Percentiles rank a stretch among this genome's conserved stretches.
phyloP scores from a whole-genome alignment of 2,797 vertebrate genomes.

The Eupleurogrammus muticus region DNA sequence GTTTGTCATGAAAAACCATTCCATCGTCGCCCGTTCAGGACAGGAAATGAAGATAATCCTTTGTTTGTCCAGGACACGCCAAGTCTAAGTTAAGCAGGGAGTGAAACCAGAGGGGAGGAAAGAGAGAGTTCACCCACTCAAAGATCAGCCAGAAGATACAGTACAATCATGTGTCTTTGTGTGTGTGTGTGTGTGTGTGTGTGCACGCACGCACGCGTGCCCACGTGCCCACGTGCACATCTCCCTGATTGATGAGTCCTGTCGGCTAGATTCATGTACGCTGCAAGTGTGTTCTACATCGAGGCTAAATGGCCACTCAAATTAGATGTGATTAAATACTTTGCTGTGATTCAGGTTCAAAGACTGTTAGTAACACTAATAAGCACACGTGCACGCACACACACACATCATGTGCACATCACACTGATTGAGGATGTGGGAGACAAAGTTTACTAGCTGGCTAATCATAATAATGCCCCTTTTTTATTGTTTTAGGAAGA shows the following conservation, averaged over 20 bases:
- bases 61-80: constrained; percentile 66
- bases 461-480: constrained; percentile 81
- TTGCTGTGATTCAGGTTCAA: constrained; percentile 69
- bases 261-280: constrained; percentile 64
- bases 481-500: constrained; percentile 84
- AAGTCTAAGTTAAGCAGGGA: constrained; percentile 59
- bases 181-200: constrained; percentile 29
- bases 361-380: constrained; percentile 72
- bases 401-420: constrained; percentile 25
- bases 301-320: constrained; percentile 68
- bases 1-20: constrained; percentile 57
- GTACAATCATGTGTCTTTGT: constrained; percentile 46
- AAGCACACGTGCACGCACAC: constrained; percentile 38
- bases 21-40: constrained; percentile 52
- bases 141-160: constrained; percentile 58
- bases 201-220: constrained; percentile 19
- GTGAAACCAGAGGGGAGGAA: constrained; percentile 51
- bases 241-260: constrained; percentile 61
- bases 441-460: constrained; percentile 72
- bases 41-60: constrained; percentile 67
- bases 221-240: constrained; percentile 21
- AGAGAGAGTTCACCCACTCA: constrained; percentile 44
- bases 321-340: constrained; percentile 80
- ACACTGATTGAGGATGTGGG: constrained; percentile 74
- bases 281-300: constrained; percentile 55